phyloP scores from a whole-genome alignment of 2,113 vertebrate species.

The Romanogobio albipinnatus region DNA sequence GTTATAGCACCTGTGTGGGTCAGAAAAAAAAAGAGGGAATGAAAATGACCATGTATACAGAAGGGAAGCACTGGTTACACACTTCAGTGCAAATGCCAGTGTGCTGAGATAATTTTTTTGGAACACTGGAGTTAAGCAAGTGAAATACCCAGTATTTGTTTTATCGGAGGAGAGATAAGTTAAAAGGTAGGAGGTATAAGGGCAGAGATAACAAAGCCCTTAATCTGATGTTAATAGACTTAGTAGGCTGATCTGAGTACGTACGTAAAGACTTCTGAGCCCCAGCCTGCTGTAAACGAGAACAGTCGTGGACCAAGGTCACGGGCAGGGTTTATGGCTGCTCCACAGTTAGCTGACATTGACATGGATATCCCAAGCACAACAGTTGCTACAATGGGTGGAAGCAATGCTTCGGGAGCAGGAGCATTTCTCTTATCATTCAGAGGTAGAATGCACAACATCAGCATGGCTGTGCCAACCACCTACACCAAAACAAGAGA shows the following conservation, averaged over 20 bases:
- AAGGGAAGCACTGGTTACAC: not conserved
- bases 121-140: not conserved
- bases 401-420: constrained; percentile 75
- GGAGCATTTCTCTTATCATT: constrained; percentile 77
- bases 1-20: constrained; percentile 46
- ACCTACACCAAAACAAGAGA: constrained; percentile 66
- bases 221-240: not conserved
- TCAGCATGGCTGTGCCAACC: constrained; percentile 77
- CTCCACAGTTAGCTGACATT: constrained; percentile 82
- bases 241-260: constrained; percentile 43
- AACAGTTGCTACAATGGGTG: constrained; percentile 72
- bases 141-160: not conserved
- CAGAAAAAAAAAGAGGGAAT: not conserved
- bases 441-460: constrained; percentile 77
- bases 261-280: constrained; percentile 80
- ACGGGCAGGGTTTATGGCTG: constrained; percentile 85
- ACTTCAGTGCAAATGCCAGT: not conserved
- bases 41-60: not conserved
- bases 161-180: not conserved
- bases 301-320: constrained; percentile 88
- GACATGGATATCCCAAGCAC: constrained; percentile 78
- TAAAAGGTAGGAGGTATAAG: not conserved
- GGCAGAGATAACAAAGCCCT: not conserved
- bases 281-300: constrained; percentile 85
- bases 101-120: not conserved